phyloP scores from a whole-genome alignment of 1,140 invertebrate genomes.

The Ctenoplectra terminalis region DNA sequence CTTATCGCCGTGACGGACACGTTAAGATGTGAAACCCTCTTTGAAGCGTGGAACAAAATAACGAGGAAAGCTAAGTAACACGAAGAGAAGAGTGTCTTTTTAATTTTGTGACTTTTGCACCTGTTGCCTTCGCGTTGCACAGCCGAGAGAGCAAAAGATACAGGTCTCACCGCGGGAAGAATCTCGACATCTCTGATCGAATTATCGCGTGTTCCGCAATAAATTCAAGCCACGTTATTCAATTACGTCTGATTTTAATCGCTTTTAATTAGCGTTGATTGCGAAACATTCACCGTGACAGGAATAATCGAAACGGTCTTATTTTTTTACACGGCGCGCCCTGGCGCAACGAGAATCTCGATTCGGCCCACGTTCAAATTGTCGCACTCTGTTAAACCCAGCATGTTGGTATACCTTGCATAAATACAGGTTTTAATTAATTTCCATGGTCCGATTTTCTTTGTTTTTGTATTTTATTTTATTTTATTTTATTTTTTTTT shows the following conservation, averaged over 20 bases:
- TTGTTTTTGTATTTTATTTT: too few species aligned
- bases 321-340: constrained; percentile 2
- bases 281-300: constrained; percentile 44
- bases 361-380: not conserved
- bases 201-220: constrained; percentile 48
- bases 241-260: constrained; percentile 50
- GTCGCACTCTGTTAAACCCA: not conserved
- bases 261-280: constrained; percentile 45
- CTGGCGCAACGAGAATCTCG: not conserved
- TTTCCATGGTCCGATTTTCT: not conserved
- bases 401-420: not conserved
- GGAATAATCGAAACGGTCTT: constrained; percentile 17
- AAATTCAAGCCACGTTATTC: constrained; percentile 45
- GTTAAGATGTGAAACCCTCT: not conserved
- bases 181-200: constrained; percentile 44
- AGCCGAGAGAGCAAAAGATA: not conserved
- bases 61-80: too few species aligned
- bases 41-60: too few species aligned
- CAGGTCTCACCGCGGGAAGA: not conserved
- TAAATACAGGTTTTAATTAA: not conserved
- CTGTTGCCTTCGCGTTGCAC: constrained; percentile 49
- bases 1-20: not conserved
- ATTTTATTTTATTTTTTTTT: too few species aligned
- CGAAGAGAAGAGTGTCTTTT: constrained; percentile 24
- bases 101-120: constrained; percentile 62